Base-by-base conservation (phyloP, 2,113 vertebrate species). In the Melanerpes aurifrons region DNA sequence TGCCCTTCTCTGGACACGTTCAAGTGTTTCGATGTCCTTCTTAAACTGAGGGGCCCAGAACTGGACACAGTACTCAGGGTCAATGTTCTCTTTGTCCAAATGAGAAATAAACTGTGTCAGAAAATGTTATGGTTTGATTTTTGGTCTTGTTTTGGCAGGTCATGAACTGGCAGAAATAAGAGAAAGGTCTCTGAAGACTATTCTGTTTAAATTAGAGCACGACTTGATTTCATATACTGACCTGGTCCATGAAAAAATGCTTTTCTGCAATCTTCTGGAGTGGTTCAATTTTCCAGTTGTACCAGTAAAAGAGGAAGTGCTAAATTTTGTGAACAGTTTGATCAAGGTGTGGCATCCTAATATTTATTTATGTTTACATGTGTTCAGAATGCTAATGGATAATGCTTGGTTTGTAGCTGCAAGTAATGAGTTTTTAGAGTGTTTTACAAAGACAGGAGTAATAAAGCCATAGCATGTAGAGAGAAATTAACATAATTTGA, bases 241-340 rank as follows among this genome's bases (percentile, higher is more conserved):
- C 85, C 97, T 99, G 7, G 96, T 98, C 56, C 98, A 98, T 25
- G 98, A 99, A 76, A 98, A 98, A 86, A 94, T 95, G 4, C 98
- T 99, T 64, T 98, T 99, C 69, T 75, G 97, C 61, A 97, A 96
- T 82, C 97, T 99, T 48, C 97, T 99, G 83, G 98, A 98, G 66
- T 99, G 99, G 99, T 99, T 99, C 97, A 99, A 98, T 94, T 99
- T 99, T 91, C 98, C 99, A 4, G 96, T 98, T 0, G 98, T 98
- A 29, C 98, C 99, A 15, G 95, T 99, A 97, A 98, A 98, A 83
- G 98, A 98, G 28, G 98, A 99, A 64, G 98, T 98, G 25, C 97
- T 99, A 37, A 94, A 96, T 76, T 94, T 99, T 94, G 84, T 99
- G 71, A 96, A 54, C 90, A 96, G 61, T 15, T 92, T 99, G 94